Conservation (phyloP, 2,888 invertebrate genomes). For the Epistrophe grossulariae region DNA sequence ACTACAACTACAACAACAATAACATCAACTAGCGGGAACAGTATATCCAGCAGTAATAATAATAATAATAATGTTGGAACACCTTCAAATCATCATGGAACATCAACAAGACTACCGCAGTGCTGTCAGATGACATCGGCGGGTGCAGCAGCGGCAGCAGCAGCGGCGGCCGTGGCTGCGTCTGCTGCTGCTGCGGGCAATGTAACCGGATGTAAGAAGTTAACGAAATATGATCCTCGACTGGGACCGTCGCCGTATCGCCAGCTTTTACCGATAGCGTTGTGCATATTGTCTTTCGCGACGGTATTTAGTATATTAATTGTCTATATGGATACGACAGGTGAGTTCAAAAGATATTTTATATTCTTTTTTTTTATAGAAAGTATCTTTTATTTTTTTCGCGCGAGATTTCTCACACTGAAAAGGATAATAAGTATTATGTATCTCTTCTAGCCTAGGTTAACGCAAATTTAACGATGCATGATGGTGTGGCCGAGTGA, state of each 20-base stretch:
- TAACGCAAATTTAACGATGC: slow-evolving; percentile 2
- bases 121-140: slow-evolving; percentile 80
- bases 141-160: slow-evolving; percentile 76
- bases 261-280: slow-evolving; percentile 87
- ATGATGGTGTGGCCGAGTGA: slow-evolving; percentile 2
- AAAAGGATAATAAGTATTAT: not conserved
- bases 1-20: slow-evolving; percentile 40
- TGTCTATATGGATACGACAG: slow-evolving; percentile 92
- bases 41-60: slow-evolving; percentile 81
- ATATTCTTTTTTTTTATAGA: slow-evolving; percentile 16
- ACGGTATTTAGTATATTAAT: slow-evolving; percentile 91
- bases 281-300: slow-evolving; percentile 91
- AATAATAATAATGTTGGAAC: slow-evolving; percentile 80
- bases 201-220: slow-evolving; percentile 80
- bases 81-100: slow-evolving; percentile 78
- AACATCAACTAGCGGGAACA: slow-evolving; percentile 72
- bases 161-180: slow-evolving; percentile 72
- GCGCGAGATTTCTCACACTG: slow-evolving; percentile 18
- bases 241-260: slow-evolving; percentile 83
- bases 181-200: slow-evolving; percentile 71
- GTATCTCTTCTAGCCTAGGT: slow-evolving; percentile 5
- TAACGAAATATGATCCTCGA: slow-evolving; percentile 82
- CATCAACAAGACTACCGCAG: slow-evolving; percentile 80
- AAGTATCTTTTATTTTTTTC: slow-evolving; percentile 37
- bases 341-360: slow-evolving; percentile 83